Evolutionary conservation across 2,797 vertebrate genomes (phyloP).

Genomic region (Percopsis omiscomaycus): DNA sequence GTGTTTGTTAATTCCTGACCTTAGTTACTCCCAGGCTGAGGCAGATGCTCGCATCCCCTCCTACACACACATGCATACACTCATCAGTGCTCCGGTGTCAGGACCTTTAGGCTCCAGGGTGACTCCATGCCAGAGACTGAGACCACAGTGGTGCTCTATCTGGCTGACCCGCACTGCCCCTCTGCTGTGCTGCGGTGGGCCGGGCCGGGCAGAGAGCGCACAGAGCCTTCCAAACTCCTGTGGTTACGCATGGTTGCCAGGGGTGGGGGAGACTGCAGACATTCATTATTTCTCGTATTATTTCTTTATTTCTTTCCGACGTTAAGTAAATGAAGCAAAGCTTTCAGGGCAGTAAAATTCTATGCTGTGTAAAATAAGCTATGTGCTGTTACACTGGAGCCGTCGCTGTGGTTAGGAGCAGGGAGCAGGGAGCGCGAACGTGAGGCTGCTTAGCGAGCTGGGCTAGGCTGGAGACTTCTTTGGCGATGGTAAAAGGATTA

Average conservation of each 20-base stretch:
- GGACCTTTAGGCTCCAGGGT: conserved; percentile 16
- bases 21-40: neutral
- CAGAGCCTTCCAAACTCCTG: conserved; percentile 61
- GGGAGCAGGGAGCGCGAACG: conserved; percentile 33
- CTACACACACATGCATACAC: neutral
- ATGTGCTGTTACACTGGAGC: conserved; percentile 58
- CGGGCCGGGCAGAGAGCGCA: conserved; percentile 40
- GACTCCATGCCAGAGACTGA: conserved; percentile 34
- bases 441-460: conserved; percentile 63
- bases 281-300: conserved; percentile 63
- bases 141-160: conserved; percentile 29
- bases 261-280: conserved; percentile 35
- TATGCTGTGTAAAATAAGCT: conserved; percentile 68
- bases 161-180: conserved; percentile 55
- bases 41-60: conserved; percentile 1
- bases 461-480: conserved; percentile 54
- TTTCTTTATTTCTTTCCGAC: conserved; percentile 64
- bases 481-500: conserved; percentile 73
- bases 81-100: conserved; percentile 7
- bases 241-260: conserved; percentile 61
- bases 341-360: conserved; percentile 55
- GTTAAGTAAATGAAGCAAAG: conserved; percentile 71
- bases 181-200: conserved; percentile 46
- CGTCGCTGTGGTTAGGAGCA: conserved; percentile 52
- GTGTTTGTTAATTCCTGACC: neutral